Base-by-base conservation (phyloP, 2,113 vertebrate genomes). In the Caranx ignobilis region DNA sequence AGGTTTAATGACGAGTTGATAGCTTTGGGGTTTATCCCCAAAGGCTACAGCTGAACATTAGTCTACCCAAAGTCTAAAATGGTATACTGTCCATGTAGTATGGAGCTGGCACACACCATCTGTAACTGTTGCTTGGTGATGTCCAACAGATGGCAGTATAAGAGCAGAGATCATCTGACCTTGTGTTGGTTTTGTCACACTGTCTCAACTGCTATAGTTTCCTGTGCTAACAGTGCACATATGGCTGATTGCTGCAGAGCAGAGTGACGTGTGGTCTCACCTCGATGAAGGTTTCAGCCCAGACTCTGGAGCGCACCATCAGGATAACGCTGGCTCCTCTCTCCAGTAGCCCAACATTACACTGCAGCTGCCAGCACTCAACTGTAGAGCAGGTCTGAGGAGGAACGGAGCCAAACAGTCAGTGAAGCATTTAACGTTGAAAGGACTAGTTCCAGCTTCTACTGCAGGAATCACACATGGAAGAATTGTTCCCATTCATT, bases 251-350 rank as follows among this genome's bases (percentile, higher is more conserved):
- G 9, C 5, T 3, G 37, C 4, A 34, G 31, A 9, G 39, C 11
- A 67, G 18, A 35, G 39, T 4, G 39, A 21, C 43, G 16, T 19
- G 15, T 8, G n/a, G 55, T 71, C 87, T 87, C 80, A 97, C 97
- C 93, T 96, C 93, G 0, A 95, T 86, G 88, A 97, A 97, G 35
- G 96, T 96, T 86, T 96, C 94, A 31, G 95, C 95, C 96, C 96
- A 96, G 67, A 98, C 64, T 48, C 96, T 95, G 76, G 96, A 97
- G 73, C 95, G 95, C 11, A 97, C 87, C 0, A 86, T 92, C 60
- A 98, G 87, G 76, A 96, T 96, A 35, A 85, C 93, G 34, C 94
- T 96, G 71, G 88, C 90, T n/a, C 95, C 95, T 54, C 91, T 93
- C 70, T 95, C 89, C 82, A 98, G 79, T 18, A 93, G 77, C 31